phyloP scores from a whole-genome alignment of 2,797 vertebrate species.

The Pseudocheirus occidentalis region DNA sequence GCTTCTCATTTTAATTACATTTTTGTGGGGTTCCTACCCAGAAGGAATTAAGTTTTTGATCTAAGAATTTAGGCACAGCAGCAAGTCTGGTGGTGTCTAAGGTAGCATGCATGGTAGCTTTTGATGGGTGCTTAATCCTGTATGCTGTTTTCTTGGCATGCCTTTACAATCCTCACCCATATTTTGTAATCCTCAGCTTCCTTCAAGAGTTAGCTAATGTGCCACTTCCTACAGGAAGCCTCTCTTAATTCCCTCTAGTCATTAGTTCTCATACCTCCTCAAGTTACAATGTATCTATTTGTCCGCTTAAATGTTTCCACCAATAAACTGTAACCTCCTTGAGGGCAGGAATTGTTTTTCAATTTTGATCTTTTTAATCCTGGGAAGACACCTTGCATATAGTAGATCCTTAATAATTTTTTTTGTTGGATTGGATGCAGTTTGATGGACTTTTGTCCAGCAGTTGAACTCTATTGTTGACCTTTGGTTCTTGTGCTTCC shows the following conservation, averaged over 20 bases:
- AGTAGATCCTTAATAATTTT: background rate
- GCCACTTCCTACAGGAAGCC: background rate
- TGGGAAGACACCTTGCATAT: background rate
- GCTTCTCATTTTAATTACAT: background rate
- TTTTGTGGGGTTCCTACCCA: background rate
- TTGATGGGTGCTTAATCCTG: background rate
- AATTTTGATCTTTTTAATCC: background rate
- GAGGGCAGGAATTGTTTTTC: background rate
- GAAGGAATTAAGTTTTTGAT: background rate
- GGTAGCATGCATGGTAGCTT: background rate
- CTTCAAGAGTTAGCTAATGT: background rate
- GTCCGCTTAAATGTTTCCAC: background rate
- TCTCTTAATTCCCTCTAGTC: background rate
- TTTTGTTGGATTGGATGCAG: background rate
- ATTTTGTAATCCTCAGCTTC: background rate
- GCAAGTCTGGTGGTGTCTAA: background rate
- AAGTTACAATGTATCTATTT: background rate
- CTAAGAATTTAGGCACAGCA: slow-evolving; percentile 11
- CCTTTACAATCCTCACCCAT: background rate
- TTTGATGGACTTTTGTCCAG: background rate
- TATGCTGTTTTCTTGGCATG: background rate
- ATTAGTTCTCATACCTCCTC: background rate
- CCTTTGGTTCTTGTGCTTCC: background rate
- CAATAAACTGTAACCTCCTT: background rate
- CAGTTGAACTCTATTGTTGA: background rate